Conservation (phyloP, 2,797 vertebrate species). For the Limosa lapponica region DNA sequence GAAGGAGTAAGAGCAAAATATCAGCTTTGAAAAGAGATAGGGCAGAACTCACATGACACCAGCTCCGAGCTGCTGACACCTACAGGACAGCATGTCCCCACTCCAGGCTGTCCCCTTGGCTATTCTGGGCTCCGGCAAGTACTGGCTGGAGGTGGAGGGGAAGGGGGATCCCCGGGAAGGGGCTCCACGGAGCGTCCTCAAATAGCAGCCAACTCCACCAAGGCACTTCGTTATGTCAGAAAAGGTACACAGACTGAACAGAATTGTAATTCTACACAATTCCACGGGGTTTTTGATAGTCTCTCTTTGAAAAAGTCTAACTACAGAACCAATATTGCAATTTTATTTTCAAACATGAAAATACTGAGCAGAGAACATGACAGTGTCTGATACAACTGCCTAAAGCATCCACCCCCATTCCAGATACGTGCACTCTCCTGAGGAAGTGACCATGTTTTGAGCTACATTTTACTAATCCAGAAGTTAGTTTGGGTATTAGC, state of each 20-base stretch:
- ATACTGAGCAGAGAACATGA: neutral
- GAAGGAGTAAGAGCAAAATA: neutral
- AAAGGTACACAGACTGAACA: neutral
- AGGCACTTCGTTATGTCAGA: accelerated
- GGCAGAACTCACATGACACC: constrained; percentile 40
- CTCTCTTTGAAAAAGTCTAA: neutral
- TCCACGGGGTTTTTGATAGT: accelerated
- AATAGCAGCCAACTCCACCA: neutral
- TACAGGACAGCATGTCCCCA: constrained; percentile 60
- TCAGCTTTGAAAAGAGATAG: constrained; percentile 57
- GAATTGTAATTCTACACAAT: neutral
- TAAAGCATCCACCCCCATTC: neutral
- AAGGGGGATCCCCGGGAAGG: neutral
- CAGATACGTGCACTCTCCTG: neutral
- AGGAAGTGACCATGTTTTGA: neutral
- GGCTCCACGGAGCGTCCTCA: neutral
- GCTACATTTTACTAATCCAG: neutral
- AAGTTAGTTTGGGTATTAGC: neutral
- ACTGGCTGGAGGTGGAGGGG: neutral
- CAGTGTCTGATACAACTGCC: neutral
- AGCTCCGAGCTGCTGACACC: neutral
- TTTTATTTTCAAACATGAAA: neutral
- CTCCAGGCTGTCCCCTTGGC: neutral
- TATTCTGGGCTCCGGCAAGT: constrained; percentile 50
- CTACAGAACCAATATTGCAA: neutral